Conservation (phyloP, 2,888 invertebrate genomes). For the Trissolcus brochymenae region DNA sequence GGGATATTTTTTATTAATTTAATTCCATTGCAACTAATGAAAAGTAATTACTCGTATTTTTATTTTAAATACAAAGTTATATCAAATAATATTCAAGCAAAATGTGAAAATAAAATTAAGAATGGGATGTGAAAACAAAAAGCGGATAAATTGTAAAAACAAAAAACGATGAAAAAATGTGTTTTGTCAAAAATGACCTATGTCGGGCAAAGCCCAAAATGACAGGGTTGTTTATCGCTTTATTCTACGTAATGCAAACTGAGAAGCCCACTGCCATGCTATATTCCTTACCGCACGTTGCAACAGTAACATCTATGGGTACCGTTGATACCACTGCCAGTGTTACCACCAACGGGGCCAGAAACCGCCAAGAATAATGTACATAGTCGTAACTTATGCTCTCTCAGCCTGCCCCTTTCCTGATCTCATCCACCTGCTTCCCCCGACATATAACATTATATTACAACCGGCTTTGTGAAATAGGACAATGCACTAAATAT, state of each 20-base stretch:
- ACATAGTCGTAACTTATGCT: constrained; percentile 66
- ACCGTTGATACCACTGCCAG: constrained; percentile 48
- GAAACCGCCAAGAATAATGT: constrained; percentile 66
- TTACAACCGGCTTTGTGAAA: constrained; percentile 65
- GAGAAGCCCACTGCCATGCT: constrained; percentile 45
- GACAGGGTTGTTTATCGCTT: constrained; percentile 1
- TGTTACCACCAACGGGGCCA: constrained; percentile 55
- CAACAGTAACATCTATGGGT: constrained; percentile 45
- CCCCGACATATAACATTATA: constrained; percentile 63
- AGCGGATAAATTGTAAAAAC: no score
- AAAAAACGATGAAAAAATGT: no score
- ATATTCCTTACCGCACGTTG: constrained; percentile 52
- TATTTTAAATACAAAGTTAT: no score
- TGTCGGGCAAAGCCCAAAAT: no score
- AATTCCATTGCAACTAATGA: no score
- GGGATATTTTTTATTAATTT: no score
- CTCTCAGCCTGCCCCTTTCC: constrained; percentile 43
- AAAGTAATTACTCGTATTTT: no score
- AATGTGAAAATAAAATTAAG: no score
- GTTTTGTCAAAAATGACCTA: no score
- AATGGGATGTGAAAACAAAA: no score
- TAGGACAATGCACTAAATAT: constrained; percentile 69
- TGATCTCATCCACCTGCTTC: constrained; percentile 48
- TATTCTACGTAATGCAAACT: constrained; percentile 51
- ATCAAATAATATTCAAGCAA: no score